Conservation (phyloP, 2,888 invertebrate genomes). For the Sinopyrophorus schimmeli region DNA sequence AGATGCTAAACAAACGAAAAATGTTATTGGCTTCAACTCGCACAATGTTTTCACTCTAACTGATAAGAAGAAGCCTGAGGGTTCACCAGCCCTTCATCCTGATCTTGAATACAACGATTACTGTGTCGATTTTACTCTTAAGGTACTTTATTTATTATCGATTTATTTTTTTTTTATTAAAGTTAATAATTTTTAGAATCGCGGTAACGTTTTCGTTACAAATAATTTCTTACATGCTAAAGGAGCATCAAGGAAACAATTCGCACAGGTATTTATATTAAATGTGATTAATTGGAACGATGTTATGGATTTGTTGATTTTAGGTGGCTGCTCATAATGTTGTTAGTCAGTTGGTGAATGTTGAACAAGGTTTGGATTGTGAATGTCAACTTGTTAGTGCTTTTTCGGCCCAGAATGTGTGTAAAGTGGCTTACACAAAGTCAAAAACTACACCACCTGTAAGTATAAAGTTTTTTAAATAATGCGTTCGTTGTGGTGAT, state of each 20-base stretch:
- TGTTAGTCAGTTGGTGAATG: constrained; percentile 51
- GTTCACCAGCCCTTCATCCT: constrained; percentile 59
- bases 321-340: constrained; percentile 59
- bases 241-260: constrained; percentile 64
- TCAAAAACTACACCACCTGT: constrained; percentile 29
- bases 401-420: constrained; percentile 44
- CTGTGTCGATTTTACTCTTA: constrained; percentile 69
- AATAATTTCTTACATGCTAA: constrained; percentile 61
- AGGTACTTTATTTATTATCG: too few species aligned
- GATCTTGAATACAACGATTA: constrained; percentile 64
- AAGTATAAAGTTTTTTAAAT: constrained; percentile 12
- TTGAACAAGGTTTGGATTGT: constrained; percentile 57
- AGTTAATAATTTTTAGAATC: constrained; percentile 56
- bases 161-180: constrained; percentile 37
- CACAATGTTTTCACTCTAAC: constrained; percentile 66
- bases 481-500: not conserved
- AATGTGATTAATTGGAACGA: not conserved
- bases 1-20: constrained; percentile 60
- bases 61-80: constrained; percentile 65
- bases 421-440: constrained; percentile 43
- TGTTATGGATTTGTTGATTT: constrained; percentile 42
- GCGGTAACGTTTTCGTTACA: constrained; percentile 68
- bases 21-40: constrained; percentile 65
- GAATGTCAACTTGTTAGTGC: constrained; percentile 44
- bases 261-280: constrained; percentile 54